Conservation (phyloP, 2,797 vertebrate genomes). For the Catostomus latipinnis region DNA sequence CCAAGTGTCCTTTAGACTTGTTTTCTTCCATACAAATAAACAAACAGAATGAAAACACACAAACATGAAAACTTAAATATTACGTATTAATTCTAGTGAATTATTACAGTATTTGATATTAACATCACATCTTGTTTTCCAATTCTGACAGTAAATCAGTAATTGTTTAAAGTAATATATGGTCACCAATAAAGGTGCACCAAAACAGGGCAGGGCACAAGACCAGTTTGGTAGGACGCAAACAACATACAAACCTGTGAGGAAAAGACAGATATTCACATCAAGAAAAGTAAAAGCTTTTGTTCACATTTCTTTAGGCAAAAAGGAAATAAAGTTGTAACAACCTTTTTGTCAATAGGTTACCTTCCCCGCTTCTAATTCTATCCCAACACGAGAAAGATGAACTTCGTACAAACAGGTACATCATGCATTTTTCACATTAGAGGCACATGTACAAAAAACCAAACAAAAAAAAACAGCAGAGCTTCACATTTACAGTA, state of each 20-base stretch:
- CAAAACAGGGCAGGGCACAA: slow-evolving; percentile 59
- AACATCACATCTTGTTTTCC: slow-evolving; percentile 69
- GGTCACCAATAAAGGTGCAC: slow-evolving; percentile 58
- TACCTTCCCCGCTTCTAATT: not conserved
- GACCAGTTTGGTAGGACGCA: slow-evolving; percentile 57
- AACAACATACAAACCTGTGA: slow-evolving; percentile 50
- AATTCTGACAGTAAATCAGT: slow-evolving; percentile 60
- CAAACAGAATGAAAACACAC: slow-evolving; percentile 1
- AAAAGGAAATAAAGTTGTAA: too few relatives aligned
- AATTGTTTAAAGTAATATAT: slow-evolving; percentile 74
- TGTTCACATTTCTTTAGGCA: too few relatives aligned
- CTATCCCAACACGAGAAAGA: too few relatives aligned
- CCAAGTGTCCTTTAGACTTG: slow-evolving; percentile 21
- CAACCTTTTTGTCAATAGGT: not conserved
- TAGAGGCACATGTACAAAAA: slow-evolving; percentile 47
- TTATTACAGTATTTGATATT: slow-evolving; percentile 72
- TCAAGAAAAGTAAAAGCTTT: slow-evolving; percentile 35
- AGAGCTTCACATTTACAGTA: slow-evolving; percentile 48
- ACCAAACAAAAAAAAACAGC: slow-evolving; percentile 6
- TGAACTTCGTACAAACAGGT: slow-evolving; percentile 39
- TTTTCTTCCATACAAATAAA: slow-evolving; percentile 71
- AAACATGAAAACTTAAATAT: slow-evolving; percentile 56
- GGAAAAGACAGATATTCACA: slow-evolving; percentile 33
- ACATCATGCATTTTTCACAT: slow-evolving; percentile 54
- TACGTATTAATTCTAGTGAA: slow-evolving; percentile 64